Percentiles rank a stretch among this genome's conserved stretches.
phyloP scores from a whole-genome alignment of 2,888 invertebrate genomes.

The Koerneria pararmatus region DNA sequence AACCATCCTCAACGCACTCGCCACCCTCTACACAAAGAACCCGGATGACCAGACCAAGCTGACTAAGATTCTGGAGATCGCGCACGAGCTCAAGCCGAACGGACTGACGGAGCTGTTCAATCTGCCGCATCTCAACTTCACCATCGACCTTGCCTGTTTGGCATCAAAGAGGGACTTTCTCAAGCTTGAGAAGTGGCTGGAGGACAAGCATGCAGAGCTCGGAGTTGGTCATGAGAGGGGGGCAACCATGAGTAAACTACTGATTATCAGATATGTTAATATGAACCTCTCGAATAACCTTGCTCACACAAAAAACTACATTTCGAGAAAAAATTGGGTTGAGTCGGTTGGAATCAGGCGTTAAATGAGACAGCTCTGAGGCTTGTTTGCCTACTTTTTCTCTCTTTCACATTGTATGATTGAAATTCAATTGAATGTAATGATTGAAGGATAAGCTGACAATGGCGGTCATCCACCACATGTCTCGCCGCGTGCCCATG shows the following conservation, averaged over 20 bases:
- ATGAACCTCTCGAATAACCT: neutral
- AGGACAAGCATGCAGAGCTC: constrained; percentile 92
- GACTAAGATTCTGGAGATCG: constrained; percentile 80
- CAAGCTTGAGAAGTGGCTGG: constrained; percentile 95
- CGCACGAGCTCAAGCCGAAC: constrained; percentile 52
- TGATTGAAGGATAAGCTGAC: constrained; percentile 35
- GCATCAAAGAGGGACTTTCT: constrained; percentile 93
- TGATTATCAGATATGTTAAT: neutral
- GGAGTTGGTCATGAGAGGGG: too few relatives aligned
- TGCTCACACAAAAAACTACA: too few relatives aligned
- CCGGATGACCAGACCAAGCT: constrained; percentile 83
- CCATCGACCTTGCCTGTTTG: constrained; percentile 92
- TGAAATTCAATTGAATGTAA: neutral
- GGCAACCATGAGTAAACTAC: neutral
- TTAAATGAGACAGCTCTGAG: too few relatives aligned
- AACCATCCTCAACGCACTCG: constrained; percentile 79
- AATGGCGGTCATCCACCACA: constrained; percentile 34
- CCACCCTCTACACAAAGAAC: constrained; percentile 88
- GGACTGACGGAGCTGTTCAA: constrained; percentile 86
- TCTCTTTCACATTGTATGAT: too few relatives aligned
- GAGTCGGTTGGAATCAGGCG: too few relatives aligned
- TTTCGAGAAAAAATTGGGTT: too few relatives aligned
- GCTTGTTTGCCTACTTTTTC: too few relatives aligned
- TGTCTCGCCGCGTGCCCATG: constrained; percentile 31
- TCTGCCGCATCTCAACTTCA: constrained; percentile 82